Base-by-base conservation (phyloP, 2,113 vertebrate genomes). In the Pitta sordida region DNA sequence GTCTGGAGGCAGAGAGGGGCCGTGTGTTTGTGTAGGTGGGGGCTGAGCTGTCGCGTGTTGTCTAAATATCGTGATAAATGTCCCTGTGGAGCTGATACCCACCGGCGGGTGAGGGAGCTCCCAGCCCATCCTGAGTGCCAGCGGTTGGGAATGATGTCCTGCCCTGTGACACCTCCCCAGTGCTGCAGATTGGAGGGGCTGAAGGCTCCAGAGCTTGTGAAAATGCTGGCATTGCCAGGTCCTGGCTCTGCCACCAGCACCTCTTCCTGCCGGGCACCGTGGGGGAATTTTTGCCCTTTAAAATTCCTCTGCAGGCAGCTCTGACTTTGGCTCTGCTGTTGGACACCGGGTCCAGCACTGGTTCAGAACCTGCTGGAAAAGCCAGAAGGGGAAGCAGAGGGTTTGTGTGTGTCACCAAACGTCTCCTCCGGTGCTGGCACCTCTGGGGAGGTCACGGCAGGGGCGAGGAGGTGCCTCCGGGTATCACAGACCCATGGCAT, bases 331-430 rank as follows among this genome's bases (percentile, higher is more conserved):
- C 36, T 70, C 24, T 58, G 26, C 37, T 1, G 5, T 27, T 0
- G 2, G 32, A 44, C 12, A 19, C 1, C 0, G 56, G 32, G 44
- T 83, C 44, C 6, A 19, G 69, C 36, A 1, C 27, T 5, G 2
- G 13, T 24, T 37, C 63, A 49, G 93, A 68, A 62, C 43, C 34
- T 53, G 44, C 81, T 90, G 81, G 82, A 51, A 59, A 15, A 79
- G 6, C 32, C 44, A 0, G 0, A 20, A n/a, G 29, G 36, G 14
- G 27, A 64, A 43, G 74, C 24, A 21, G 22, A 13, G 80, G 2
- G 10, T 56, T 51, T 14, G 36, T 2, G 36, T 5, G 59, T 15
- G 15, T 46, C 52, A 21, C 51, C 1, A 3, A 11, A 21, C 0
- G 0, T 36, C 29, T 39, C 15, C 62, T 48, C 21, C 3, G 7